Evolutionary conservation across 1,140 invertebrate genomes (phyloP), one percentile per base, ranked within the genome.

Genomic region (Melanaphis sacchari): DNA sequence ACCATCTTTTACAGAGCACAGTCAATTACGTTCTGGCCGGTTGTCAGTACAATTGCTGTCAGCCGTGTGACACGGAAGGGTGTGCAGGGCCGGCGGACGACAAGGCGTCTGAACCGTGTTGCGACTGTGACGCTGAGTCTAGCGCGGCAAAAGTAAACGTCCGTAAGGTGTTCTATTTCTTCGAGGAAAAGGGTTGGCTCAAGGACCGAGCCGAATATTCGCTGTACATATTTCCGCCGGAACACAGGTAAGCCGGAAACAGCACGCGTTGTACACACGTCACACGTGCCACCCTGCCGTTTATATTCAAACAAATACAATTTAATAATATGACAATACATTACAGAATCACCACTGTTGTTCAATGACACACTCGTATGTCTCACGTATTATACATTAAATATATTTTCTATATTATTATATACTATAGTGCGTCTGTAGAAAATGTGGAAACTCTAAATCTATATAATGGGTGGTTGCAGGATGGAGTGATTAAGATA

Each of bases 151-250:
- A 93, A 15, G 22, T 82, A n/a, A 18, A 88, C 3, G 85, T 94
- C 3, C 94, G 93, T 49, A 95, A 97, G 94, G 95, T 97, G 93
- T 97, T 97, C 94, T 96, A 96, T 95, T 97, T 97, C 94, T 96
- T 97, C 94, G 97, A 97, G 94, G 97, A 97, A 38, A 97, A 96
- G 93, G 97, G 97, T 85, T 99, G 97, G 95, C 96, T 99, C 94
- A 97, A 98, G 95, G 97, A 98, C 94, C 96, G 98, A 94, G 97
- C 97, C 93, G 97, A 99, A 94, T 98, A 97, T 95, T 97, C 98
- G 1, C 95, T 99, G 52, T 99, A 98, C 95, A 95, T 99, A 93
- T 98, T 99, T 95, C 96, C 97, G 82, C 97, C 97, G 54, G 96
- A 98, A 94, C 98, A 98, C 95, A 96, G 96, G 97, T 98, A 96